phyloP scores from a whole-genome alignment of 2,888 invertebrate genomes.

The Allygus modestus region DNA sequence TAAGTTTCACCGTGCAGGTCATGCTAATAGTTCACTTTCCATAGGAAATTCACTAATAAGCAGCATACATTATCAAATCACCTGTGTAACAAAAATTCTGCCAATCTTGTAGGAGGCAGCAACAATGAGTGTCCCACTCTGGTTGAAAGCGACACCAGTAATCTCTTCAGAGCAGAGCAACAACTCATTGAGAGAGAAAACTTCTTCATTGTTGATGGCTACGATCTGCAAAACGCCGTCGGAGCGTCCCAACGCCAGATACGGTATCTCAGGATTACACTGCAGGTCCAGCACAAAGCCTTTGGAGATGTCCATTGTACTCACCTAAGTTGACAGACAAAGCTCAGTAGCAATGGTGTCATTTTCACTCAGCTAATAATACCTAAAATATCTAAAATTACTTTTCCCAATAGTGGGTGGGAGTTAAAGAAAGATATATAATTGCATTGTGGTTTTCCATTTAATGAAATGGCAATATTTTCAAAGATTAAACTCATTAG shows the following conservation, averaged over 20 bases:
- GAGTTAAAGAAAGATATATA: no score
- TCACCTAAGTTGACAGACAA: slow-evolving; percentile 16
- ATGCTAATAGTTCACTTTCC: no score
- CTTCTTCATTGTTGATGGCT: slow-evolving; percentile 7
- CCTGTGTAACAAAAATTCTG: slow-evolving; percentile 59
- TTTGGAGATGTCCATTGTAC: slow-evolving; percentile 13
- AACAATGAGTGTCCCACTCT: slow-evolving; percentile 39
- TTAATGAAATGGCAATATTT: no score
- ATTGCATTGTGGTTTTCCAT: no score
- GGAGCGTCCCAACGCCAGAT: slow-evolving; percentile 44
- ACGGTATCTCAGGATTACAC: slow-evolving; percentile 54
- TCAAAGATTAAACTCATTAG: no score
- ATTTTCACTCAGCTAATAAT: no score
- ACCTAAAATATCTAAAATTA: no score
- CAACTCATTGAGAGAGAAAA: neutral
- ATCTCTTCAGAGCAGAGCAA: slow-evolving; percentile 55
- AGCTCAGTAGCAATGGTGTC: neutral
- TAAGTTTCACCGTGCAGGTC: no score
- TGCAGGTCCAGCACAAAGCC: slow-evolving; percentile 50
- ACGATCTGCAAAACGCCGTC: slow-evolving; percentile 54
- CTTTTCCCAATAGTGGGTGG: no score
- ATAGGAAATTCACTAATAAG: no score
- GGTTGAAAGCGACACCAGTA: slow-evolving; percentile 46
- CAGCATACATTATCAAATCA: no score
- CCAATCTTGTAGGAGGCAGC: slow-evolving; percentile 56